Evolutionary conservation across 2,113 vertebrate species (phyloP), one percentile per base, ranked within the genome.

Genomic region (Gambusia holbrooki): DNA sequence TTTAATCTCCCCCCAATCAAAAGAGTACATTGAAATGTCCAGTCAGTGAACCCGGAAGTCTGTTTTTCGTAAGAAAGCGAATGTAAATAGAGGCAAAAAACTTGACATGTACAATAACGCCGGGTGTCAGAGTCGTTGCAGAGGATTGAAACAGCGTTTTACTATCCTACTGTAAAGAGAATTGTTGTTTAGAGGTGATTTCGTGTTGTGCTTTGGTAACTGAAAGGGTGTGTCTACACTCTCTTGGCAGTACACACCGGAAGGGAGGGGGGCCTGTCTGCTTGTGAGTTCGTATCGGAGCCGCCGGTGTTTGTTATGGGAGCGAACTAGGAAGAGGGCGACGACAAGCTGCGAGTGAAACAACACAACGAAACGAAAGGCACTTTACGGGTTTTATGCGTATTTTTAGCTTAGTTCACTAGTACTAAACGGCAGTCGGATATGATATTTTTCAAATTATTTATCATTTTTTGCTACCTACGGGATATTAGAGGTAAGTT

Each of bases 401-500:
- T 69, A 73, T 30, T 35, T 51, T 51, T 25, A 17, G 68, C 73
- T 78, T n/a, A 6, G 25, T 51, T 73, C 1, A 62, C 22, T 67
- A 70, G 72, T 28, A 22, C 28, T 35, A 88, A 82, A 63, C 84
- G 89, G 83, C 66, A 77, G 86, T 88, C 84, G 87, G 85, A 87
- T 77, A 94, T 94, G 93, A 73, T 83, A 76, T 81, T 90, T 68
- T 15, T 93, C 5, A 88, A 90, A 82, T 29, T 92, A 54, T 15
- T 92, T 28, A 13, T 94, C 74, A 12, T 90, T 58, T 42, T 92
- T 62, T 92, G 82, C 90, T 91, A 84, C 77, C 76, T 94, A 48
- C 63, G 33, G 22, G 71, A 87, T 15, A 82, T 84, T 5, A 62
- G 80, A 90, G 93, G 94, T 95, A 82, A 92, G 93, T 90, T 79